These are phyloP conservation scores for Strongylocentrotus purpuratus DNA, from an alignment of 35 echinoderm and acorn worm genomes.

Conservation along the genomic window DNA sequence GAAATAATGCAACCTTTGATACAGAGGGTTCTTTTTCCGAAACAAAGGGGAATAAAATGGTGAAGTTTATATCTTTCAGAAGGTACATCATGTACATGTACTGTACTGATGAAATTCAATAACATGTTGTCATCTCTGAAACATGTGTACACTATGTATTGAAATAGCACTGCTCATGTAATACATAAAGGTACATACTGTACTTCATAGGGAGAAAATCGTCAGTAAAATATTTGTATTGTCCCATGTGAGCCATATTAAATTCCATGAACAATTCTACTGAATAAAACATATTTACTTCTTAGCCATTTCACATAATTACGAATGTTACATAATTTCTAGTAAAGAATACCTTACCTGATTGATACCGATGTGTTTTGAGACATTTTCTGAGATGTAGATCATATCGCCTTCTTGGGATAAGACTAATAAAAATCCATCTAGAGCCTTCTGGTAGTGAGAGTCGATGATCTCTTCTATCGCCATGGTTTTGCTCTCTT, in stretches of 20 bases:
- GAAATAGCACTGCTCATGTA: background rate
- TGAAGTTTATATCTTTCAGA: background rate
- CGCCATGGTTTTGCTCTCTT: constrained; percentile 6
- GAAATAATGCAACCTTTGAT: background rate
- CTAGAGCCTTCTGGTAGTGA: constrained; percentile 86
- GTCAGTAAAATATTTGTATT: too few relatives aligned
- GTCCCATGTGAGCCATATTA: too few relatives aligned
- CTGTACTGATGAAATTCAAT: background rate
- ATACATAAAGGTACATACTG: background rate
- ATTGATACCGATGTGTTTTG: constrained; percentile 81
- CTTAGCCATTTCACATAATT: too few relatives aligned
- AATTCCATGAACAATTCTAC: too few relatives aligned
- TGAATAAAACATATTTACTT: too few relatives aligned
- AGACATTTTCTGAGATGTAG: constrained; percentile 94
- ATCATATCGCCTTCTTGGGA: constrained; percentile 95
- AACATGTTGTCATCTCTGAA: background rate
- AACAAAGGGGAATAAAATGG: background rate
- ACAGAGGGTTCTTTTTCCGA: background rate
- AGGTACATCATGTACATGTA: background rate
- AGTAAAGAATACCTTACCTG: constrained; percentile 64
- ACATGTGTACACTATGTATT: background rate
- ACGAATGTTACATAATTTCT: too few relatives aligned
- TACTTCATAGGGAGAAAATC: background rate
- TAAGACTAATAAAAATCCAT: constrained; percentile 85
- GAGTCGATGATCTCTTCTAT: constrained; percentile 68